A percentile compares a stretch with the other conserved stretches of the same genome.
Evolutionary conservation across 1,140 invertebrate species (phyloP).

Genomic region (Philaenus spumarius): DNA sequence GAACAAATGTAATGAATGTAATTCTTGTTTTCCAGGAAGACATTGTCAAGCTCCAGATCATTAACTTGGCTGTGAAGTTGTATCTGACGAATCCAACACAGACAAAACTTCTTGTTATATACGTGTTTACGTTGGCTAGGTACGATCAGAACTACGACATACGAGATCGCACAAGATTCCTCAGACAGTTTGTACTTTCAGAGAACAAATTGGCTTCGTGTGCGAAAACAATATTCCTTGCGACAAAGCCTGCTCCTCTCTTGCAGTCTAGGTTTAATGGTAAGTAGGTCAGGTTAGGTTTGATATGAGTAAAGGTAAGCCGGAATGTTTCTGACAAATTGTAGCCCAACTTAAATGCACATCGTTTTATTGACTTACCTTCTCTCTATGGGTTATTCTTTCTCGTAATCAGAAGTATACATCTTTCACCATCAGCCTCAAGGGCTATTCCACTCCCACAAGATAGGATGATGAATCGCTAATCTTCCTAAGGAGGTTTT

Average conservation of each 20-base stretch:
- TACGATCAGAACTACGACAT: conserved; percentile 99
- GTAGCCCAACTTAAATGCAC: no score
- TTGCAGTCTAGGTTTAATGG: conserved; percentile 62
- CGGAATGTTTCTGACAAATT: no score
- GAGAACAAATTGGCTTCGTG: conserved; percentile 54
- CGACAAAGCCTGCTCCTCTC: conserved; percentile 87
- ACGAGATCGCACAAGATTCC: conserved; percentile 82
- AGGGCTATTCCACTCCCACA: no score
- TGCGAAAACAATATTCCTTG: conserved; percentile 80
- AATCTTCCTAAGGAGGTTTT: no score
- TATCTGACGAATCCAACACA: conserved; percentile 84
- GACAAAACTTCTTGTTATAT: conserved; percentile 82
- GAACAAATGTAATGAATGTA: no score
- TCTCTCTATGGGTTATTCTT: no score
- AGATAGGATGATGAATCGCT: no score
- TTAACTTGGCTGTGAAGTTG: conserved; percentile 93
- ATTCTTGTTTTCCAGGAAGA: conserved; percentile 72
- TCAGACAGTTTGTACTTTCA: conserved; percentile 67
- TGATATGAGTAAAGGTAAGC: no score
- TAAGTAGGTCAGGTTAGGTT: conserved; percentile 36
- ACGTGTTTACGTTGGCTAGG: conserved; percentile 92
- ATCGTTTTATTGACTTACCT: no score
- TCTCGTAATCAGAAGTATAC: no score
- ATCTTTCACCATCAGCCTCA: no score
- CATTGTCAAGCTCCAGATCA: conserved; percentile 92